Base-by-base conservation (phyloP, 2,113 vertebrate species). In the Rhynchomys soricoides region DNA sequence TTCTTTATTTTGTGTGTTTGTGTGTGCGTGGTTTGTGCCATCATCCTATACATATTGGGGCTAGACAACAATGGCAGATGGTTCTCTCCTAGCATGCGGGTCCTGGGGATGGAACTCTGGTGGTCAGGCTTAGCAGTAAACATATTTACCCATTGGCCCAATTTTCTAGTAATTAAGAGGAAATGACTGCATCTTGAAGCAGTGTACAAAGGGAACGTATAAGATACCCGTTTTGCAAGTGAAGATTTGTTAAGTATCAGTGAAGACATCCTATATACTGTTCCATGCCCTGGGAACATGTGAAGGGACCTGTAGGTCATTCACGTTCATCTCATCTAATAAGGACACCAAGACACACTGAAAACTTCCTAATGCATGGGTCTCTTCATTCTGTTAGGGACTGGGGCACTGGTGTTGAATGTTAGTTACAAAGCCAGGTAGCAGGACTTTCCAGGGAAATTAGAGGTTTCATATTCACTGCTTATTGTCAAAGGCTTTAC, bases 161-260 rank as follows among this genome's bases (percentile, higher is more conserved):
- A 40, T 81, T 94, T 95, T 95, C 86, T 75, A 81, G 45, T 48
- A 90, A 92, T 86, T 93, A 50, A 79, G 88, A 93, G 55, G 48
- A 90, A 89, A 87, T 82, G 21, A 50, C 48, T 82, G 50, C 45
- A 79, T 96, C 86, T 43, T 55, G 73, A 94, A 78, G 29, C 91
- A 90, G 15, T 48, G 5, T 70, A 82, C 59, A 89, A 95, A 89
- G 59, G 68, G 34, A 55, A 74, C 7, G 70, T 17, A 62, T 34
- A 86, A 48, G 31, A 7, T 16, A 48, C 7, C 19, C 31, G 64
- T 43, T 93, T 95, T 88, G 40, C 17, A 92, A 89, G 22, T 70
- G 96, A 52, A 57, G 91, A 79, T 95, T 83, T 73, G 48, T 81
- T 95, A 93, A 94, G n/a, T 89, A 66, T 81, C 48, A 81, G 43